Evolutionary conservation across 2,888 invertebrate genomes (phyloP).

Genomic region (Vanessa cardui): DNA sequence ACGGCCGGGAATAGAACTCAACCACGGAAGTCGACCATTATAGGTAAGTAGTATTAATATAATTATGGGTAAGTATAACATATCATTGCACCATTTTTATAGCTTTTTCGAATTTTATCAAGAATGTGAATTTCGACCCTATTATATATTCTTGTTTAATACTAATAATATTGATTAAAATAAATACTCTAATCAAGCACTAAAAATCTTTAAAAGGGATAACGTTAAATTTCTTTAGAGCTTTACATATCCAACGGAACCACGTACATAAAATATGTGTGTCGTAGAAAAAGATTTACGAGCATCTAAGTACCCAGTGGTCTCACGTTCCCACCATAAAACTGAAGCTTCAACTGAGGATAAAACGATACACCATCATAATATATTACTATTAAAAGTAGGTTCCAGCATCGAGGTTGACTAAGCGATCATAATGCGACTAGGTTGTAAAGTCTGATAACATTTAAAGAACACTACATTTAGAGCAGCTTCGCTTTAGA

Average conservation of each 20-base stretch:
- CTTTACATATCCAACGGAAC: slow-evolving; percentile 27
- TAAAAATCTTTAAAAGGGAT: not conserved
- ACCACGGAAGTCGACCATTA: too few relatives aligned
- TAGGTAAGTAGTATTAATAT: too few relatives aligned
- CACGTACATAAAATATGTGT: slow-evolving; percentile 49
- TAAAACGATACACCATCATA: slow-evolving; percentile 51
- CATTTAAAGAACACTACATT: not conserved
- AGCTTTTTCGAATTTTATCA: too few relatives aligned
- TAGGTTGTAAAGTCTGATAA: not conserved
- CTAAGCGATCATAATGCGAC: slow-evolving; percentile 20
- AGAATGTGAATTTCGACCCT: too few relatives aligned
- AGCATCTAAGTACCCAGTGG: slow-evolving; percentile 59
- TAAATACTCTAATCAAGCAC: slow-evolving; percentile 1
- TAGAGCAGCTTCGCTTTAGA: not conserved
- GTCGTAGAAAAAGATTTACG: slow-evolving; percentile 60
- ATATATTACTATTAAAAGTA: slow-evolving; percentile 40
- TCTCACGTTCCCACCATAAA: slow-evolving; percentile 75
- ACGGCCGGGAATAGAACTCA: too few relatives aligned
- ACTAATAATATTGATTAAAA: too few relatives aligned
- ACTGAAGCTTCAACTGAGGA: slow-evolving; percentile 59
- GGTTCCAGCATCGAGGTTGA: slow-evolving; percentile 27
- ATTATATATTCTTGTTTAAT: too few relatives aligned
- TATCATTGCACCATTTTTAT: too few relatives aligned
- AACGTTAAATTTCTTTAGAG: not conserved
- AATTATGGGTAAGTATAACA: too few relatives aligned